Evolutionary conservation across 1,140 invertebrate genomes (phyloP), one percentile per base, ranked within the genome.

Genomic region (Megalopta genalis): DNA sequence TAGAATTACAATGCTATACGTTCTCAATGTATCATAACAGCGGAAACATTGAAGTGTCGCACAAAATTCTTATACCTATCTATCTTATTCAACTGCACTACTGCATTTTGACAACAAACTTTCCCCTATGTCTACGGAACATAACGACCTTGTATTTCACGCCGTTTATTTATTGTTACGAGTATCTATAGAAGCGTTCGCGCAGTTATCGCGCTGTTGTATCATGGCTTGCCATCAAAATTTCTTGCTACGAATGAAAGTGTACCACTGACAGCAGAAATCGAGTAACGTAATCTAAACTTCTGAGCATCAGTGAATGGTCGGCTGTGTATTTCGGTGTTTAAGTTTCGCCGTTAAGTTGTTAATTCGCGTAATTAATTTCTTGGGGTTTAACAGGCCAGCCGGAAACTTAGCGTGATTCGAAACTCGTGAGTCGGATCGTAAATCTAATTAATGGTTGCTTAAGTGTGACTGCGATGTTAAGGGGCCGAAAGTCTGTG

Each of bases 361-460:
- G 75, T 77, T 77, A 77, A 77, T 77, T 77, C 75, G 67, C 42
- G 67, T 77, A 77, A 77, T 77, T 77, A 77, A 77, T 77, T 77
- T 77, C 67, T 70, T 14, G 75, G 39, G 66, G 67, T 63, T 77
- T 77, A 77, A 63, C 75, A 42, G 66, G 10, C 57, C n/a, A 12
- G 67, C 32, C 39, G 23, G 67, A 42, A 77, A 77, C 52, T 77
- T 77, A 42, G 75, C 67, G 27, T 77, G 75, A 77, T 77, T 77
- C 75, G 75, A 77, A 76, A 77, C 75, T 77, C 75, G 67, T 71
- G 75, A 77, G 62, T 77, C 59, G 18, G 67, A 71, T 63, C 75
- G 75, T 77, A 77, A 77, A 77, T 77, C 67, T 77, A 71, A 71
- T 77, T 77, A 77, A 77, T 77, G 59, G 75, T 27, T 63, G 67